Conservation (phyloP, 2,888 invertebrate genomes). For the Petrophora chlorosata region DNA sequence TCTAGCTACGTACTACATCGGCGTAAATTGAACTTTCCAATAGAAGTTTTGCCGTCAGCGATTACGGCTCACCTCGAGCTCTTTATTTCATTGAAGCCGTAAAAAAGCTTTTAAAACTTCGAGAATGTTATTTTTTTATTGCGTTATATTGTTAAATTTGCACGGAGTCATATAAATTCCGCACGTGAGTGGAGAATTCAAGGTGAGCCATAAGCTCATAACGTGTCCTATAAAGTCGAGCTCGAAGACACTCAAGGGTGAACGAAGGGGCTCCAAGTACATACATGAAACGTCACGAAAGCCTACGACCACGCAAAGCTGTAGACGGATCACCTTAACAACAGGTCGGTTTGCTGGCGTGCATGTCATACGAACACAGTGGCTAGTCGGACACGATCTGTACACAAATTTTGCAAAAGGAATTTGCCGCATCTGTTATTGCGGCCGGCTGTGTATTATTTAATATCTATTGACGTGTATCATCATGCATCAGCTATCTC, state of each 20-base stretch:
- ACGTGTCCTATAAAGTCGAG: constrained; percentile 52
- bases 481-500: no score
- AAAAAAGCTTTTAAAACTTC: constrained; percentile 30
- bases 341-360: constrained; percentile 39
- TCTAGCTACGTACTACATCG: constrained; percentile 53
- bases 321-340: constrained; percentile 36
- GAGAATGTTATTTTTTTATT: constrained; percentile 12
- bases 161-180: constrained; percentile 37
- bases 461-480: constrained; percentile 18
- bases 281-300: constrained; percentile 50
- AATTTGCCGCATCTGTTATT: constrained; percentile 9
- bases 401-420: constrained; percentile 10
- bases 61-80: constrained; percentile 49
- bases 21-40: constrained; percentile 40
- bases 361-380: constrained; percentile 68
- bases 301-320: constrained; percentile 55
- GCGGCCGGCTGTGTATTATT: neutral
- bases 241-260: constrained; percentile 44
- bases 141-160: constrained; percentile 34
- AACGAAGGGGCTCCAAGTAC: constrained; percentile 40
- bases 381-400: constrained; percentile 23
- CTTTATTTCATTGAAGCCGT: constrained; percentile 40
- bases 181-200: constrained; percentile 39
- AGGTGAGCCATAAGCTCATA: constrained; percentile 60
- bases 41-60: constrained; percentile 37